A percentile compares a stretch with the other conserved stretches of the same genome.
These are phyloP conservation scores for Amphimallon solstitiale DNA, from an alignment of 2,888 invertebrate genomes.

Conservation along the genomic window DNA sequence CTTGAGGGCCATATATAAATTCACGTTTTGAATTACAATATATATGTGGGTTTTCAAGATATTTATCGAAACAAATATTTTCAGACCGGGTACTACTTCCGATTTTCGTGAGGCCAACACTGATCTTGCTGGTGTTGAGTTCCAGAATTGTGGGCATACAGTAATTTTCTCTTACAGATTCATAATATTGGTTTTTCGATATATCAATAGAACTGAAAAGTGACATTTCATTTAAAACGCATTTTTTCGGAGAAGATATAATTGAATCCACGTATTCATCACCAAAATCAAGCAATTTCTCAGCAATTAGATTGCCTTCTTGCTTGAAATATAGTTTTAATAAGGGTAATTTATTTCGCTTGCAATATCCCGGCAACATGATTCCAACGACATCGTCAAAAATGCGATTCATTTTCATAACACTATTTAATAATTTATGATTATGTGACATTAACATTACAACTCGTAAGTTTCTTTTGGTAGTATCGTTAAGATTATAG, in stretches of 20 bases:
- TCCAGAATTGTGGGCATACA: not conserved
- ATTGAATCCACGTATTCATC: conserved; percentile 1
- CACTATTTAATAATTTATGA: not conserved
- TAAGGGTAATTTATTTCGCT: not conserved
- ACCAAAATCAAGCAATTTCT: conserved; percentile 1
- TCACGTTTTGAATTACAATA: no score
- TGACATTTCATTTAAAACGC: conserved; percentile 2
- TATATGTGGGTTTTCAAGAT: not conserved
- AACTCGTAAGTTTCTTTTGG: not conserved
- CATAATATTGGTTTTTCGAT: not conserved
- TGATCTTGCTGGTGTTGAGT: not conserved
- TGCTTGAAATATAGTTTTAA: not conserved
- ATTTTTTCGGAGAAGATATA: not conserved
- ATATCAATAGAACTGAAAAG: not conserved
- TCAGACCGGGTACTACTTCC: not conserved
- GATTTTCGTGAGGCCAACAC: not conserved
- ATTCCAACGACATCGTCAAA: not conserved
- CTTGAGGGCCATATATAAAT: no score
- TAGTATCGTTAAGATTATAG: not conserved
- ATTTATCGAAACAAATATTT: not conserved
- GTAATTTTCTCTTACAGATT: conserved; percentile 1
- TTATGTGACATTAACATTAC: not conserved
- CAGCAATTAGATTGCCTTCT: not conserved
- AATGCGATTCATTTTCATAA: not conserved
- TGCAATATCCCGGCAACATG: not conserved